These are phyloP conservation scores for Ispidina picta DNA, from an alignment of 2,797 vertebrate genomes.

Conservation along the genomic window DNA sequence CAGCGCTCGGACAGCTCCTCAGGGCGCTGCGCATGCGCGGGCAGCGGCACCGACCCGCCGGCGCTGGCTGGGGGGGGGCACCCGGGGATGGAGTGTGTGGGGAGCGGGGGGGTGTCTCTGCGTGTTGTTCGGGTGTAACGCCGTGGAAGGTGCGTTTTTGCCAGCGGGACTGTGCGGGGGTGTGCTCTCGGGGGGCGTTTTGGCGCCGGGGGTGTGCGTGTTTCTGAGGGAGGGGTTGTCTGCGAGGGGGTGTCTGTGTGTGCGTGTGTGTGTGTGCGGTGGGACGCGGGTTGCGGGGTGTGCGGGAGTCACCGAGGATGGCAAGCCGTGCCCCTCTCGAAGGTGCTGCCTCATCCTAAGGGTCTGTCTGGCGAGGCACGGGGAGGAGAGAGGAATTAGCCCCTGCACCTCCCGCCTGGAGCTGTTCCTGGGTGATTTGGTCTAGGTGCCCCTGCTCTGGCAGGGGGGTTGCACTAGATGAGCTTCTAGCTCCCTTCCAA, in stretches of 20 bases:
- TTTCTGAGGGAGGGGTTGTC: background rate
- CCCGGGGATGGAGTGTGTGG: background rate
- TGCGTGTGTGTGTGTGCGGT: background rate
- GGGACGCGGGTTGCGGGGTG: too few species aligned
- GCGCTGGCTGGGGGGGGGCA: too few species aligned
- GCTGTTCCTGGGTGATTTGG: too few species aligned
- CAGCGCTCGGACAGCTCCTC: slow-evolving; percentile 87
- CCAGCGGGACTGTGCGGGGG: background rate
- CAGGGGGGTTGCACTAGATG: too few species aligned
- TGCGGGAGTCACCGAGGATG: background rate
- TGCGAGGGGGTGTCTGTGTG: background rate
- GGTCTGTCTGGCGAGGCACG: background rate
- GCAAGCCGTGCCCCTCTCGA: background rate
- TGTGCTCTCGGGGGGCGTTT: background rate
- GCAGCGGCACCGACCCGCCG: too few species aligned
- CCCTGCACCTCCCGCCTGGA: too few species aligned
- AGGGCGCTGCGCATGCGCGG: slow-evolving; percentile 85
- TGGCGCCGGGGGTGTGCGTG: background rate
- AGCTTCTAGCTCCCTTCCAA: too few species aligned
- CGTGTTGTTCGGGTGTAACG: too few species aligned
- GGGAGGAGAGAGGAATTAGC: background rate
- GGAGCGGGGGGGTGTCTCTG: background rate
- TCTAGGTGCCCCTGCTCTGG: too few species aligned
- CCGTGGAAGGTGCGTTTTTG: background rate
- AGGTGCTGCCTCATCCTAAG: background rate